phyloP scores from a whole-genome alignment of 2,888 invertebrate genomes.

The Papilio gigon region DNA sequence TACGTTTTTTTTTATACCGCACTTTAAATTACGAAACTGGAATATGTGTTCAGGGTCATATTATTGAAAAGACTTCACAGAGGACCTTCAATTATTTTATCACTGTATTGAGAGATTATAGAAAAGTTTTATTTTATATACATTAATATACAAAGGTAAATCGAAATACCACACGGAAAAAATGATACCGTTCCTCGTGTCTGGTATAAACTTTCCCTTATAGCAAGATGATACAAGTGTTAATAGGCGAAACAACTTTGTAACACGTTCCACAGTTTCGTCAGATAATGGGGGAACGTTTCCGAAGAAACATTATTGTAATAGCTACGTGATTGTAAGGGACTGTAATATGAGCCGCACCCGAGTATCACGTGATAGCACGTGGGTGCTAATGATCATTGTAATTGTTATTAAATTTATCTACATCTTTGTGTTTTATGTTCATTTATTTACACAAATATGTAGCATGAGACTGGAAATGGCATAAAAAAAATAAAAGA shows the following conservation, averaged over 20 bases:
- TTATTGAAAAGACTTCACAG: too few species aligned
- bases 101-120: too few species aligned
- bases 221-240: conserved; percentile 2
- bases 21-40: background rate
- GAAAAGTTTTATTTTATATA: too few species aligned
- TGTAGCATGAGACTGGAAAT: background rate
- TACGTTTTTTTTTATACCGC: background rate
- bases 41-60: too few species aligned
- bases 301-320: conserved; percentile 18
- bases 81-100: too few species aligned
- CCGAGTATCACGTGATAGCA: conserved; percentile 15
- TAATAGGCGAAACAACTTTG: conserved; percentile 22
- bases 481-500: background rate
- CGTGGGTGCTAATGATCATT: conserved; percentile 24
- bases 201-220: background rate
- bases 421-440: background rate
- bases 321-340: conserved; percentile 22
- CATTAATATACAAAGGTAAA: too few species aligned
- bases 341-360: background rate
- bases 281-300: conserved; percentile 23
- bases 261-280: conserved; percentile 15
- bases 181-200: background rate
- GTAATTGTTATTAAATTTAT: conserved; percentile 10
- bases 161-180: background rate
- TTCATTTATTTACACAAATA: background rate